Evolutionary conservation across 1,140 invertebrate species (phyloP).

Genomic region (Himalopsyche phryganea): DNA sequence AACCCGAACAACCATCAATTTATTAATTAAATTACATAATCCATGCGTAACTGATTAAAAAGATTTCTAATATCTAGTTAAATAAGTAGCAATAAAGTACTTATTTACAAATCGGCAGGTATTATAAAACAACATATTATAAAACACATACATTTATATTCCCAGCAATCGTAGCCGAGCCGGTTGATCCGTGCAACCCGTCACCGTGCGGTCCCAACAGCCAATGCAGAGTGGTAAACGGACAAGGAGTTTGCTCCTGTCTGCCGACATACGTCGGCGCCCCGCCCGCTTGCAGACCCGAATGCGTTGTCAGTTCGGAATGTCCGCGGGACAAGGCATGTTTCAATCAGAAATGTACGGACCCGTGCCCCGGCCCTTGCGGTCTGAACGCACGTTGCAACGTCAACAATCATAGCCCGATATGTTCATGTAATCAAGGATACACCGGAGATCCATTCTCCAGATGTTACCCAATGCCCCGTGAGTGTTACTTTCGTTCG

Average conservation of each 20-base stretch:
- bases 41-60: too few species aligned
- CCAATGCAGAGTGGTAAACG: slow-evolving; percentile 40
- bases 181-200: slow-evolving; percentile 37
- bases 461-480: slow-evolving; percentile 53
- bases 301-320: slow-evolving; percentile 62
- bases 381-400: slow-evolving; percentile 60
- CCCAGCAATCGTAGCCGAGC: slow-evolving; percentile 26
- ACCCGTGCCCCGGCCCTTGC: slow-evolving; percentile 62
- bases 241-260: slow-evolving; percentile 48
- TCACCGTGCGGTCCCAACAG: slow-evolving; percentile 50
- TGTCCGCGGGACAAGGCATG: slow-evolving; percentile 61
- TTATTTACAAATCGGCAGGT: too few species aligned
- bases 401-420: slow-evolving; percentile 62
- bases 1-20: too few species aligned
- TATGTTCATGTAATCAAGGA: slow-evolving; percentile 53
- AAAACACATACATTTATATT: neutral
- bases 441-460: slow-evolving; percentile 69
- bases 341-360: slow-evolving; percentile 58
- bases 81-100: too few species aligned
- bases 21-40: too few species aligned
- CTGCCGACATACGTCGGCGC: slow-evolving; percentile 51
- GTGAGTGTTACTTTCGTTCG: slow-evolving; percentile 11
- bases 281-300: slow-evolving; percentile 55
- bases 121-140: too few species aligned
- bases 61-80: too few species aligned